Evolutionary conservation across 2,888 invertebrate genomes (phyloP), one percentile per base, ranked within the genome.

Genomic region (Nemotelus pantherinus): DNA sequence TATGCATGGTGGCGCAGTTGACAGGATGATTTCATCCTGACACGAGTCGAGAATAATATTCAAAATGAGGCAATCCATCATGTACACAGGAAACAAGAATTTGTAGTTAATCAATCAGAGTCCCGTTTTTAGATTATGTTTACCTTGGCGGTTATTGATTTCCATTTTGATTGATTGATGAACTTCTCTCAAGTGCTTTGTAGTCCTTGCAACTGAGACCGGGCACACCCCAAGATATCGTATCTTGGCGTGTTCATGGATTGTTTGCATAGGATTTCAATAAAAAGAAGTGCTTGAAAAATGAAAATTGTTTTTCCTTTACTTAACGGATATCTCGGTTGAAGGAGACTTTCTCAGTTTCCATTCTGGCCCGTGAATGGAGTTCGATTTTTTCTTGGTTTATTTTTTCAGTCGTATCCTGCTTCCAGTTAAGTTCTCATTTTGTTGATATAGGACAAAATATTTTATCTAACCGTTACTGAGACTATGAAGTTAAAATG

Each of bases 71-170:
- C 76, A 74, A 78, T 78, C 78, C 60, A 78, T 78, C 78, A 78
- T 76, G 57, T 48, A n/a, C 43, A 60, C 71, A 58, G 74, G 75
- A 74, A 78, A 68, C 74, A 74, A 41, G 48, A 78, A 76, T 76
- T 78, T 78, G 78, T 78, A 78, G 78, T 78, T 78, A 78, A 78
- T 78, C 78, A 78, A 78, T 78, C 78, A 78, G 76, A 63, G 78
- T 60, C 75, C 55, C 76, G 78, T 78, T 78, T 78, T 76, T 76
- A 70, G 76, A 78, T 70, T 78, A 68, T 76, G 76, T 78, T 78
- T 78, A 78, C 78, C 78, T 77, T 74, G 67, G 76, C 76, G 76
- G 76, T 76, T 78, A 78, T 78, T 78, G 78, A 78, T 78, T 78
- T 78, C 70, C 55, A 64, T 44, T 71, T 71, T 76, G 78, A 78